These are phyloP conservation scores for Hyppa rectilinea DNA, from an alignment of 2,888 invertebrate genomes.

Conservation along the genomic window DNA sequence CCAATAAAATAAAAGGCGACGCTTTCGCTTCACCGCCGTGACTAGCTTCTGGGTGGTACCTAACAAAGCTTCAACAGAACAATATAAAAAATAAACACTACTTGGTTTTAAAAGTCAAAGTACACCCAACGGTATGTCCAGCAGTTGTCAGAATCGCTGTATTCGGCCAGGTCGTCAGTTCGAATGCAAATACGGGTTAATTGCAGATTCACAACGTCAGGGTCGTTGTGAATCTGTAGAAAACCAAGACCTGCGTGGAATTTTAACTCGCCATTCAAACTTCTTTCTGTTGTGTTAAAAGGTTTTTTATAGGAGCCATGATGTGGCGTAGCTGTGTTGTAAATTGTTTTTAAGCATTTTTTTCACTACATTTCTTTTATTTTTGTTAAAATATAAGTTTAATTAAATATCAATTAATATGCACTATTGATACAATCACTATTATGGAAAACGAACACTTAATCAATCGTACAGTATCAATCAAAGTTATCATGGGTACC, in stretches of 20 bases:
- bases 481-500: too few species aligned
- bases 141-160: slow-evolving; percentile 49
- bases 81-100: slow-evolving; percentile 8
- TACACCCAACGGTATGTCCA: slow-evolving; percentile 38
- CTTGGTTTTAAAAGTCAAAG: background rate
- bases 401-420: too few species aligned
- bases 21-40: background rate
- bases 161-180: slow-evolving; percentile 74
- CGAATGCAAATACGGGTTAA: slow-evolving; percentile 85
- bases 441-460: background rate
- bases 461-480: background rate
- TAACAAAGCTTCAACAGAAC: background rate
- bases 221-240: too few species aligned
- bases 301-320: slow-evolving; percentile 5
- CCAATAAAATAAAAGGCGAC: too few species aligned
- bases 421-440: background rate
- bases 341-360: slow-evolving; percentile 9
- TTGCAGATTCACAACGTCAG: slow-evolving; percentile 85
- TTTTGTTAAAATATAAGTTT: background rate
- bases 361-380: background rate
- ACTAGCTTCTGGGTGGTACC: background rate
- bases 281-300: slow-evolving; percentile 53
- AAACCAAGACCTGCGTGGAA: slow-evolving; percentile 79
- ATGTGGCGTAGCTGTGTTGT: slow-evolving; percentile 31
- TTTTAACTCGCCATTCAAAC: slow-evolving; percentile 71